Conservation (phyloP, 1,140 invertebrate genomes). For the Augochlora pura region DNA sequence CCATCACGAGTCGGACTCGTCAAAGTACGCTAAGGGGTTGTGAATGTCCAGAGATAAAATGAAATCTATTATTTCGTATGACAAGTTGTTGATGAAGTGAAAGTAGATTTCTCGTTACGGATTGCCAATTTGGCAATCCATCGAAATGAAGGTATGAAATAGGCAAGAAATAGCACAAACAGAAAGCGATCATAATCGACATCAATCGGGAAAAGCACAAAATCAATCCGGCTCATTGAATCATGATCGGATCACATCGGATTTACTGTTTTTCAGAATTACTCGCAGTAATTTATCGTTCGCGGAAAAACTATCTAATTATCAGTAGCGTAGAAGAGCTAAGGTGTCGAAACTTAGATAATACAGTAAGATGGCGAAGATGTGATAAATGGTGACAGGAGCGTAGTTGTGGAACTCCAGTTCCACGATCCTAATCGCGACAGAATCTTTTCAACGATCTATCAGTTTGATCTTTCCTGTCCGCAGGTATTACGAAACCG, state of each 20-base stretch:
- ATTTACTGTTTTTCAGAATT: no score
- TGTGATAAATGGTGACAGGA: no score
- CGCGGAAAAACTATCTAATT: no score
- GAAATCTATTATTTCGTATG: no score
- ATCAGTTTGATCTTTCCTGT: constrained; percentile 20
- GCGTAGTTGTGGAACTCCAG: background rate
- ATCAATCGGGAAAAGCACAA: constrained; percentile 10
- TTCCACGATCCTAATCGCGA: background rate
- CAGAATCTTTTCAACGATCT: constrained; percentile 27
- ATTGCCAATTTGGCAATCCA: background rate
- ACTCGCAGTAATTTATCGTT: no score
- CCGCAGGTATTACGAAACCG: constrained; percentile 97
- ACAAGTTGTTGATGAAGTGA: background rate
- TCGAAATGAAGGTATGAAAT: background rate
- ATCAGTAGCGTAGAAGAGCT: no score
- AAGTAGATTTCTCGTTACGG: constrained; percentile 14
- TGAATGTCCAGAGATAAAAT: no score
- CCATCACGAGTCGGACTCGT: no score
- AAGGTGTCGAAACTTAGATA: no score
- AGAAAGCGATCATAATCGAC: constrained; percentile 20
- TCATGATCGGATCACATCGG: no score
- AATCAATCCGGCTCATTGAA: constrained; percentile 29
- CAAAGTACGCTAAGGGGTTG: no score
- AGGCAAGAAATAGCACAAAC: background rate
- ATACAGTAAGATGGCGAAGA: no score